These are phyloP conservation scores for Heteractis magnifica DNA, from an alignment of 92 coral and sea anemone species.

Conservation along the genomic window DNA sequence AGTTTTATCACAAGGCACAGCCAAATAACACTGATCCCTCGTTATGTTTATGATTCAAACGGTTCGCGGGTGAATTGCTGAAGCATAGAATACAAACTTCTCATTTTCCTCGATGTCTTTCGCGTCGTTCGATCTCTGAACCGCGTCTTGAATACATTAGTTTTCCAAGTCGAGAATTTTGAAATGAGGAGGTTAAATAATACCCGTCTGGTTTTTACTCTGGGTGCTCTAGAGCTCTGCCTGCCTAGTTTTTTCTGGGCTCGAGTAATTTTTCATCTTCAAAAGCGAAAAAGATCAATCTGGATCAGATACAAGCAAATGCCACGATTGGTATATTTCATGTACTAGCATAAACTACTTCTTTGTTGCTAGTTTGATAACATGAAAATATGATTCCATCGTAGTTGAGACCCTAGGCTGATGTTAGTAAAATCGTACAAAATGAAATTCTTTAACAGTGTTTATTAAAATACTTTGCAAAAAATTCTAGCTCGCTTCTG, in stretches of 20 bases:
- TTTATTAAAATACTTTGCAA: not conserved
- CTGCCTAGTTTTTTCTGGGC: not conserved
- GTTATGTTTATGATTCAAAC: slow-evolving; percentile 19
- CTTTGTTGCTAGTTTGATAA: slow-evolving; percentile 16
- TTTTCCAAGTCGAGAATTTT: slow-evolving; percentile 8
- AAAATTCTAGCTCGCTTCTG: not conserved
- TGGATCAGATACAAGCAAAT: slow-evolving; percentile 20
- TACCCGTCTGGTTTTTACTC: slow-evolving; percentile 21
- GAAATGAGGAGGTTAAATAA: slow-evolving; percentile 6
- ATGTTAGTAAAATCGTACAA: not conserved
- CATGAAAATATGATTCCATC: not conserved
- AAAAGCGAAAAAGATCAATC: slow-evolving; percentile 11
- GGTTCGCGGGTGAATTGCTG: slow-evolving; percentile 35
- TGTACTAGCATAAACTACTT: not conserved
- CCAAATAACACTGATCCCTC: slow-evolving; percentile 11
- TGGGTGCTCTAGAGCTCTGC: not conserved
- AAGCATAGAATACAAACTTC: slow-evolving; percentile 21
- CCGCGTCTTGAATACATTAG: slow-evolving; percentile 48
- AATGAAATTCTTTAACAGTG: not conserved
- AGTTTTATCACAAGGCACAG: slow-evolving; percentile 47
- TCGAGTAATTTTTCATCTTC: not conserved
- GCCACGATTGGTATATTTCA: slow-evolving; percentile 18
- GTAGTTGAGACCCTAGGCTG: not conserved
- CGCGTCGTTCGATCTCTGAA: slow-evolving; percentile 20
- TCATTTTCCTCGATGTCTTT: slow-evolving; percentile 28